phyloP scores from a whole-genome alignment of 1,140 invertebrate species.

The Paralvinella palmiformis region DNA sequence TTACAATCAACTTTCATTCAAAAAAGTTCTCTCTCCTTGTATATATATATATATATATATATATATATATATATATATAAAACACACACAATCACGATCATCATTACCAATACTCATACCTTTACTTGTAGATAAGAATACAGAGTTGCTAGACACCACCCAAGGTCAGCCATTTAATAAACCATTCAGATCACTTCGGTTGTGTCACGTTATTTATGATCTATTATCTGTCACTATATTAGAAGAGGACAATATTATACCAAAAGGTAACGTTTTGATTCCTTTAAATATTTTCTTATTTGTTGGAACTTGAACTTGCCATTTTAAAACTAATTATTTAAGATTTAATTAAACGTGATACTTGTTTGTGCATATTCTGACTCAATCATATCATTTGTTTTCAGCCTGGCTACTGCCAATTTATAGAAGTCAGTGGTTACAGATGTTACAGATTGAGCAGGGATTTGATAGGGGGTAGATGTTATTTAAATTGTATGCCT shows the following conservation, averaged over 20 bases:
- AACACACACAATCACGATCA: no score
- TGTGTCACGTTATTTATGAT: conserved; percentile 66
- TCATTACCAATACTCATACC: no score
- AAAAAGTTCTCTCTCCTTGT: no score
- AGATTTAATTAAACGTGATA: no score
- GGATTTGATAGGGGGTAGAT: conserved; percentile 63
- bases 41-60: no score
- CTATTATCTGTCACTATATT: conserved; percentile 65
- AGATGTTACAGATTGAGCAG: conserved; percentile 64
- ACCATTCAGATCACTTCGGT: conserved; percentile 62
- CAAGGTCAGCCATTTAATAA: conserved; percentile 57
- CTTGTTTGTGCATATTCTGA: no score
- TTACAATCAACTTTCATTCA: no score
- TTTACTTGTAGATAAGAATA: neutral
- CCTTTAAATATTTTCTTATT: conserved; percentile 11
- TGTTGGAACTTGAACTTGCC: no score
- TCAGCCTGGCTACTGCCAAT: conserved; percentile 60
- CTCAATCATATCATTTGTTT: no score
- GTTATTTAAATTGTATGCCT: neutral
- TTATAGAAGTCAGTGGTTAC: conserved; percentile 65
- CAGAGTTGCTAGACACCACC: conserved; percentile 52
- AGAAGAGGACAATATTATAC: conserved; percentile 65
- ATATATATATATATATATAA: no score
- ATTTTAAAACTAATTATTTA: no score
- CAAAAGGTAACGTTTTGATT: conserved; percentile 46